A percentile compares a stretch with the other conserved stretches of the same genome.
These are phyloP conservation scores for Taenaris catops DNA, from an alignment of 2,888 invertebrate genomes.

Conservation along the genomic window DNA sequence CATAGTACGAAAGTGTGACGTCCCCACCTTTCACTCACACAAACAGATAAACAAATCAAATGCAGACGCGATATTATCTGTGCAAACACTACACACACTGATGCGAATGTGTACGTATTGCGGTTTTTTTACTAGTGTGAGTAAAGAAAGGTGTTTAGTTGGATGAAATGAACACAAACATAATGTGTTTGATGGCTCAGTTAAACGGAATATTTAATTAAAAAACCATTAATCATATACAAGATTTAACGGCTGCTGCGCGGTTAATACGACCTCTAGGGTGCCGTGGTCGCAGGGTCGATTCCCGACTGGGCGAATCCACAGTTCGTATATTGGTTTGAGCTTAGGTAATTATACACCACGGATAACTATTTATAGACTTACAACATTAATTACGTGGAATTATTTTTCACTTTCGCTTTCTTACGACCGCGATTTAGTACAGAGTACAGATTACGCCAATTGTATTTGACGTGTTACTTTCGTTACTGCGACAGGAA, in stretches of 20 bases:
- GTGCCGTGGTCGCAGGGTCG: too few species aligned
- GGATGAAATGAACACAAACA: conserved; percentile 69
- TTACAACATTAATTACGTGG: too few species aligned
- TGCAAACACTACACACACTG: conserved; percentile 14
- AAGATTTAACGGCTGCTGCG: conserved; percentile 1
- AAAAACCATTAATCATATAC: conserved; percentile 31
- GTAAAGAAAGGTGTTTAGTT: conserved; percentile 76
- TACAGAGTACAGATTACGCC: too few species aligned
- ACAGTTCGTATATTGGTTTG: too few species aligned
- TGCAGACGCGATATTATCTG: conserved; percentile 13
- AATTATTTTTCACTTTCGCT: too few species aligned
- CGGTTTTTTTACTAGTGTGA: conserved; percentile 52
- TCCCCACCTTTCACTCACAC: conserved; percentile 36
- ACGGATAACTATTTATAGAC: too few species aligned
- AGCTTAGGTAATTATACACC: too few species aligned
- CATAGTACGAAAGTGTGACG: conserved; percentile 34
- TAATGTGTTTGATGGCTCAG: conserved; percentile 35
- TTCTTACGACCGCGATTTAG: too few species aligned
- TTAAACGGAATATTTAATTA: conserved; percentile 49
- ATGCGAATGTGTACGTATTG: conserved; percentile 27
- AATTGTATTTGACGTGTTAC: too few species aligned
- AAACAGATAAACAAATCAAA: conserved; percentile 10
- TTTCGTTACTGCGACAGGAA: too few species aligned
- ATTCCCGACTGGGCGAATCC: too few species aligned
- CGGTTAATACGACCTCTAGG: too few species aligned